Evolutionary conservation across 2,113 vertebrate species (phyloP), one percentile per base, ranked within the genome.

Genomic region (Etia nguti): DNA sequence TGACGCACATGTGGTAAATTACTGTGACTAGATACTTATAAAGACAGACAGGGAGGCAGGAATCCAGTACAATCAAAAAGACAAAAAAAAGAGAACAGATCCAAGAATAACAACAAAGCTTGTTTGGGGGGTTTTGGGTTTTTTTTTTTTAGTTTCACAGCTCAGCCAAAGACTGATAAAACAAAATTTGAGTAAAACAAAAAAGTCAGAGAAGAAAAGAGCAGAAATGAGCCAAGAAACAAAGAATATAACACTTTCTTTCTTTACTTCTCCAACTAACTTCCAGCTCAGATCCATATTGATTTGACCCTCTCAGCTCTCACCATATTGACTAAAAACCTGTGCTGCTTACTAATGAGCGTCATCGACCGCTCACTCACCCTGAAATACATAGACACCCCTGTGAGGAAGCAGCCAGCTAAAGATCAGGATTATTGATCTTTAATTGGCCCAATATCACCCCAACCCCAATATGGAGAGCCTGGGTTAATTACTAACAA

Each of bases 361-460:
- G 22, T 29, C 82, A 95, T 92, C 13, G 82, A 93, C 84, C 89
- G 83, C 60, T 89, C 26, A 18, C 18, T 81, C 87, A 84, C 88
- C 80, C 83, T 54, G 54, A 87, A 88, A 89, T 4, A 83, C 85
- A 60, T 38, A 62, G 50, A 82, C 81, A 75, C 84, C 46, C 50
- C 88, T 85, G 89, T 57, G 60, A 89, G 80, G 86, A 86, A 52
- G 85, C 68, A 82, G 89, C 26, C 68, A 24, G 80, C 83, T 77
- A 60, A 87, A 82, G 82, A 91, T 92, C 89, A 81, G 79, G 34
- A 82, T 82, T 91, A 95, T 93, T 82, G 93, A 95, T 94, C 80
- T 86, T 85, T 90, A 92, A 94, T 94, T 93, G 93, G 90, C 84
- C 85, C 77, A 55, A 91, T 91, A 92, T 86, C 89, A 77, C 86